These are phyloP conservation scores for Engystomops pustulosus DNA, from an alignment of 2,113 vertebrate genomes.

Conservation along the genomic window DNA sequence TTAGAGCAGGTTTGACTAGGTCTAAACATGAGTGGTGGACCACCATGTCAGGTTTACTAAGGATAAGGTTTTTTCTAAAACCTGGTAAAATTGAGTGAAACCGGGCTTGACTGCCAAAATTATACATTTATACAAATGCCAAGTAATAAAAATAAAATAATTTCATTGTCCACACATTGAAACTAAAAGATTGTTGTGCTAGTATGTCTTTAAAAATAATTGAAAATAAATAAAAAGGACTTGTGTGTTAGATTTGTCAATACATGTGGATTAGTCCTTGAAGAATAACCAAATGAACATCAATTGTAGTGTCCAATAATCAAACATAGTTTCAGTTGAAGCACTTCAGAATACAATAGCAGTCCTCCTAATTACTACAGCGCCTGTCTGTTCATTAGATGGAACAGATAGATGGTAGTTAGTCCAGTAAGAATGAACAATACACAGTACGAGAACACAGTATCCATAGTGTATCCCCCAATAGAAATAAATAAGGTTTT, in stretches of 20 bases:
- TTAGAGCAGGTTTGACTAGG: too few relatives aligned
- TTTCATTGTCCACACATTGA: too few relatives aligned
- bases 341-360: conserved; percentile 6
- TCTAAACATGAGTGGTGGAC: too few relatives aligned
- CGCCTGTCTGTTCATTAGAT: conserved; percentile 1
- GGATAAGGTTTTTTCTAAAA: too few relatives aligned
- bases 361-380: conserved; percentile 7
- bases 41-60: too few relatives aligned
- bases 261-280: conserved; percentile 15
- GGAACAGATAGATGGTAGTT: conserved; percentile 9
- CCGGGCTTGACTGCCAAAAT: too few relatives aligned
- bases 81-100: too few relatives aligned
- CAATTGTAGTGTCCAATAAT: conserved; percentile 34
- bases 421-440: conserved; percentile 15
- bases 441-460: background rate
- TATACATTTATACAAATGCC: too few relatives aligned
- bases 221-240: background rate
- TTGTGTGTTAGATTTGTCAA: conserved; percentile 3
- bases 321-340: background rate
- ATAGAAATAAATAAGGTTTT: conserved; percentile 21
- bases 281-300: conserved; percentile 34
- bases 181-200: background rate
- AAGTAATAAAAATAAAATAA: too few relatives aligned
- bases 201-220: background rate
- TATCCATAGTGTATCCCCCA: background rate